Evolutionary conservation across 2,113 vertebrate species (phyloP), one percentile per base, ranked within the genome.

Genomic region (Pollimyrus isidori): DNA sequence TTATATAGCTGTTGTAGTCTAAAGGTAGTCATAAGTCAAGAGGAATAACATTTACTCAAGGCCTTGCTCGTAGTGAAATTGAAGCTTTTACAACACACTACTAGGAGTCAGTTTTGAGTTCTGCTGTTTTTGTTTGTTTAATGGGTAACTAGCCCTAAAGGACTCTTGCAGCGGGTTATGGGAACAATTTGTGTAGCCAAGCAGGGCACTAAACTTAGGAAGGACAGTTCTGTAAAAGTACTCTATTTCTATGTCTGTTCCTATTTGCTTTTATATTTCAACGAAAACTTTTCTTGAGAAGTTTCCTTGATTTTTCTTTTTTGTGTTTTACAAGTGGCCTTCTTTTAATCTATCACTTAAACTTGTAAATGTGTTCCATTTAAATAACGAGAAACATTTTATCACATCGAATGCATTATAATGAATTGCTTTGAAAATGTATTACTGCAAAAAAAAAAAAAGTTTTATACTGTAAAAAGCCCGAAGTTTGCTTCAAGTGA

Each of bases 101-200:
- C 89, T 45, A 19, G 58, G 48, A 42, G 84, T 76, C 88, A 69
- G 17, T 73, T 86, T 48, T 50, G 69, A 86, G 53, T 86, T 73
- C 46, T 85, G 53, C 87, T 69, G 46, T 85, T 45, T 90, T 84
- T 35, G 17, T 88, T 86, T 52, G 82, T 88, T 90, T 88, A 90
- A 90, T 88, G 82, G 26, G 9, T 90, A 90, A 90, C 89, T 53
- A 42, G 56, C 30, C 86, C 58, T 90, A 56, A 35, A 88, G 56
- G 90, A 82, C 62, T 86, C 56, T 90, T 86, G 84, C n/a, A 73
- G 45, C 13, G 52, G 49, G 46, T 39, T 42, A 83, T 30, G 30
- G 73, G 53, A 87, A 90, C 42, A 87, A 52, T 86, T 23, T 39
- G 58, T 48, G 19, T 89, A 62, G 49, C 49, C 30, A 56, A 50